Evolutionary conservation across 1,140 invertebrate genomes (phyloP), one percentile per base, ranked within the genome.

Genomic region (Cylas formicarius): DNA sequence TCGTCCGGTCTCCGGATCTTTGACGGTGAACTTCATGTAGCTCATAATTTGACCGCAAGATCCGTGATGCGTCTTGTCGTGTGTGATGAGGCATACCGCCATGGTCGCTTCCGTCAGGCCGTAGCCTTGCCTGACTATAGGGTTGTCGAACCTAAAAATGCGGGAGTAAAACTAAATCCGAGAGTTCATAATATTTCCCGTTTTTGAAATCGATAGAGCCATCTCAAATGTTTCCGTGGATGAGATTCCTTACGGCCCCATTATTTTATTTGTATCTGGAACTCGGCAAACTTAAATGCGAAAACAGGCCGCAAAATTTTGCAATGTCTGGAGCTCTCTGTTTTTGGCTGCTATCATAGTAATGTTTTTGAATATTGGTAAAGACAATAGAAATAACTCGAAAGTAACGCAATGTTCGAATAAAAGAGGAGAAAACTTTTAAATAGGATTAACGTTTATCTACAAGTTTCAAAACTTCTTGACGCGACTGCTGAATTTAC

Each of bases 91-190:
- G n/a, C 44, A 51, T 1, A 60, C 49, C 2, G 65, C 66, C 49
- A 76, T 57, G 0, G 78, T 76, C 1, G 74, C 67, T 57, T 85
- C 82, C 3, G 80, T 83, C 49, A 84, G 66, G 0, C 81, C 81
- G 53, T 83, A 83, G 2, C 73, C 79, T 58, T 82, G 80, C 33
- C 33, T n/a, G n/a, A n/a, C n/a, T n/a, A n/a, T n/a, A n/a, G n/a
- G n/a, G n/a, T n/a, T n/a, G n/a, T n/a, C n/a, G n/a, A n/a, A n/a
- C n/a, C n/a, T n/a, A n/a, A n/a, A n/a, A n/a, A n/a, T n/a, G n/a
- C n/a, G n/a, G n/a, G n/a, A n/a, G n/a, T n/a, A n/a, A n/a, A n/a
- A n/a, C n/a, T n/a, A n/a, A n/a, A n/a, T n/a, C n/a, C n/a, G n/a
- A n/a, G n/a, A n/a, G n/a, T n/a, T n/a, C n/a, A n/a, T n/a, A n/a